These are phyloP conservation scores for Antechinus flavipes DNA, from an alignment of 2,113 vertebrate genomes.

Conservation along the genomic window DNA sequence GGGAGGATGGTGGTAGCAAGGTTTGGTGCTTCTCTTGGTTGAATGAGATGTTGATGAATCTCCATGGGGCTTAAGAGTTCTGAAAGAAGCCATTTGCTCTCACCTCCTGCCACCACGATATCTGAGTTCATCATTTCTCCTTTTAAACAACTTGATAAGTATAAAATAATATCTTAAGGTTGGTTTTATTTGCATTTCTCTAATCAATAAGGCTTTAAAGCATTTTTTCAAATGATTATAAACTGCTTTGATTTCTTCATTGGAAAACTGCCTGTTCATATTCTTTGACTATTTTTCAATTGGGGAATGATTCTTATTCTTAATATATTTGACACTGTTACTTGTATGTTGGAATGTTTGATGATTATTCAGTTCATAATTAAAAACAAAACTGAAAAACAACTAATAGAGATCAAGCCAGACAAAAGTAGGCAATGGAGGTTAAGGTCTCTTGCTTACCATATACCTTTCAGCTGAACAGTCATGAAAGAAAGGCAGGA, in stretches of 20 bases:
- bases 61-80: no score
- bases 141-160: no score
- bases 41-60: no score
- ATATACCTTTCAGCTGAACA: constrained; percentile 73
- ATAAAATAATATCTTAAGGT: background rate
- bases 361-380: background rate
- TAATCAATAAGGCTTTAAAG: background rate
- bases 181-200: background rate
- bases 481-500: background rate
- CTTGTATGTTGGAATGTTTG: background rate
- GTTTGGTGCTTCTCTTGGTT: no score
- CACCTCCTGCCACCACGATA: no score
- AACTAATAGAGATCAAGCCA: background rate
- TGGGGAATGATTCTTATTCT: background rate
- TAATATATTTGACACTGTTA: background rate
- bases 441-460: constrained; percentile 70
- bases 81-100: no score
- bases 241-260: background rate
- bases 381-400: background rate
- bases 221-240: background rate
- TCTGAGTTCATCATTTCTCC: background rate
- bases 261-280: background rate
- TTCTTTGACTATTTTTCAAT: background rate
- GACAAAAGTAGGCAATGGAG: background rate
- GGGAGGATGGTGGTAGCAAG: no score